Base-by-base conservation (phyloP, 2,888 invertebrate genomes). In the Drosophila pseudotalamancana region DNA sequence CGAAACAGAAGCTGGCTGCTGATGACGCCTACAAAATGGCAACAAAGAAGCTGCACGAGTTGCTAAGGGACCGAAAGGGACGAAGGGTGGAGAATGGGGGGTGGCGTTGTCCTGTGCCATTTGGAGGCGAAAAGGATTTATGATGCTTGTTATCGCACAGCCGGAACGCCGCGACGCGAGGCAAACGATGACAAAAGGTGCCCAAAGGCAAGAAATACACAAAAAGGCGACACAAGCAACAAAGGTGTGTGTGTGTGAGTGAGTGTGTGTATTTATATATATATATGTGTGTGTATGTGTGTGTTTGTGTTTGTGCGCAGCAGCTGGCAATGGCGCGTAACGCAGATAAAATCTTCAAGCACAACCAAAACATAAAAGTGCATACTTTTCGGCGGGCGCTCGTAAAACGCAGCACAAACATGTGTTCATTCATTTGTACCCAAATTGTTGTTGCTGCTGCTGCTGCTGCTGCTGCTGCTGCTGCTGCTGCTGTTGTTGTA, bases 121-220 rank as follows among this genome's bases (percentile, higher is more conserved):
- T 88, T 76, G 73, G 67, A 77, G 64, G 69, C 67, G 69, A 76
- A 72, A 81, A 87, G 85, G 87, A 86, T 86, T 86, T 86, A 86
- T 86, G 85, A 88, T 74, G 70, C 85, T 88, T 88, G 88, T 86
- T 86, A 86, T 88, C 85, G 73, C 77, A 72, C 68, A 70, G 69
- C 71, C 74, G 69, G 65, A 74, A 69, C 63, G 66, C 54, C 42
- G 69, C 65, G 45, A 34, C 34, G 49, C 64, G 45, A 68, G 66
- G 65, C 68, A 63, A 87, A 85, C 88, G 79, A 87, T 88, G 88
- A 82, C 82, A 85, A 82, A 87, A 87, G 86, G 82, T 82, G 79
- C 54, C 82, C 78, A 45, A 29, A 43, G 29, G 56, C 51, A 60
- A 40, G 32, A 45, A 55, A 63, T 35, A 61, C 37, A 60, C 51